Percentiles rank a stretch among this genome's conserved stretches.
Evolutionary conservation across 1,140 invertebrate genomes (phyloP).

Genomic region (Planococcus citri): DNA sequence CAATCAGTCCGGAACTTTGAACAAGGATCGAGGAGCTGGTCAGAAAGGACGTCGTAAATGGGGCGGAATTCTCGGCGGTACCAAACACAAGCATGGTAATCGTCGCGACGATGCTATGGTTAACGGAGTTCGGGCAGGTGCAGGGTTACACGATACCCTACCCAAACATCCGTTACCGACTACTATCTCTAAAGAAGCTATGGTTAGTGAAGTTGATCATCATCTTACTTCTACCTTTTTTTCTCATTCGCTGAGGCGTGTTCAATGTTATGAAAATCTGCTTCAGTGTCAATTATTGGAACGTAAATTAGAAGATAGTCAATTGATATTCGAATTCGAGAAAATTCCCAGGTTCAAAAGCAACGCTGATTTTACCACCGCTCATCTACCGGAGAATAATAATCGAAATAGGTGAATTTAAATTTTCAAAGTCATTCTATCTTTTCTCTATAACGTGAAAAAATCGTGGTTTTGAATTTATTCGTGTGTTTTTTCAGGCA

Average conservation of each 20-base stretch:
- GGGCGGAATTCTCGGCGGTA: conserved; percentile 28
- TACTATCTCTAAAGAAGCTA: conserved; percentile 58
- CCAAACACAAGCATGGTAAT: conserved; percentile 26
- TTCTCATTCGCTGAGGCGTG: too few relatives aligned
- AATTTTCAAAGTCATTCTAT: too few relatives aligned
- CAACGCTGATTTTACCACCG: conserved; percentile 51
- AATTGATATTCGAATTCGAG: conserved; percentile 77
- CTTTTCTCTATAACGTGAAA: too few relatives aligned
- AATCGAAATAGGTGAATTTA: conserved; percentile 38
- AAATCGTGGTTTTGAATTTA: too few relatives aligned
- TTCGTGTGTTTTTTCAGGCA: conserved; percentile 37
- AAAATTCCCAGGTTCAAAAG: conserved; percentile 65
- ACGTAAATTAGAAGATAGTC: conserved; percentile 62
- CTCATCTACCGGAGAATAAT: conserved; percentile 49
- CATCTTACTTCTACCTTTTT: too few relatives aligned
- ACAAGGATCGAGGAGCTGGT: conserved; percentile 28
- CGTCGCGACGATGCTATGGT: conserved; percentile 10
- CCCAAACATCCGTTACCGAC: conserved; percentile 53
- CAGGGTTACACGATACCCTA: conserved; percentile 31
- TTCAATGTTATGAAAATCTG: too few relatives aligned
- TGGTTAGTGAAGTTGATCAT: too few relatives aligned
- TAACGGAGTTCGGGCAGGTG: background rate
- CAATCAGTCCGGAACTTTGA: conserved; percentile 25
- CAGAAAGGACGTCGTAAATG: conserved; percentile 30
- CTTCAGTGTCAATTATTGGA: conserved; percentile 71